Evolutionary conservation across 2,888 invertebrate species (phyloP).

Genomic region (Drosophila ezoana): DNA sequence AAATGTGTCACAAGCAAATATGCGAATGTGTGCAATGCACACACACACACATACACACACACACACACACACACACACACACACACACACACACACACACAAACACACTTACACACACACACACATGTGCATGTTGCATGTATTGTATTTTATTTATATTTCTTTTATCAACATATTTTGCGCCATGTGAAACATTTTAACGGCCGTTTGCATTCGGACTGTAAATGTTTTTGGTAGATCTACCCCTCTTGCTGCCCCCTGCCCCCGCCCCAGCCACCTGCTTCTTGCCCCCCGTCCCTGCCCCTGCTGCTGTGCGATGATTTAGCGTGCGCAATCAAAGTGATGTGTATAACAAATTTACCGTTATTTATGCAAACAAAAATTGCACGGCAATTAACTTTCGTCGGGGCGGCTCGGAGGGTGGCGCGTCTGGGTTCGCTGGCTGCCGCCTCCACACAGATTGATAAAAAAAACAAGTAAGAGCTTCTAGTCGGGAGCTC

Average conservation of each 20-base stretch:
- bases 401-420: conserved; percentile 29
- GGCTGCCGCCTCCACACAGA: conserved; percentile 9
- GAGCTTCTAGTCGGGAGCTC: no score
- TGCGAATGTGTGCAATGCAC: conserved; percentile 2
- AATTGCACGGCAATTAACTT: conserved; percentile 81
- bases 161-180: conserved; percentile 56
- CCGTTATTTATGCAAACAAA: conserved; percentile 79
- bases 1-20: conserved; percentile 39
- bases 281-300: not conserved
- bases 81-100: not conserved
- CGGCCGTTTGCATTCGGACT: conserved; percentile 60
- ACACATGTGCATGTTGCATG: not conserved
- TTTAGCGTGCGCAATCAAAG: conserved; percentile 78
- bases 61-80: not conserved
- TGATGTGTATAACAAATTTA: conserved; percentile 80
- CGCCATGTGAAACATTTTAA: conserved; percentile 66
- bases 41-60: conserved; percentile 3
- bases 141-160: conserved; percentile 25
- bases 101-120: not conserved
- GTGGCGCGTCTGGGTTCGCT: conserved; percentile 29
- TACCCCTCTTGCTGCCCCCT: not conserved
- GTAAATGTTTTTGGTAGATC: conserved; percentile 46
- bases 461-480: conserved; percentile 23
- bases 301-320: conserved; percentile 56
- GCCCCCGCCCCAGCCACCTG: conserved; percentile 5